Conservation (phyloP, 2,113 vertebrate species). For the Andinoacara biseriatus region DNA sequence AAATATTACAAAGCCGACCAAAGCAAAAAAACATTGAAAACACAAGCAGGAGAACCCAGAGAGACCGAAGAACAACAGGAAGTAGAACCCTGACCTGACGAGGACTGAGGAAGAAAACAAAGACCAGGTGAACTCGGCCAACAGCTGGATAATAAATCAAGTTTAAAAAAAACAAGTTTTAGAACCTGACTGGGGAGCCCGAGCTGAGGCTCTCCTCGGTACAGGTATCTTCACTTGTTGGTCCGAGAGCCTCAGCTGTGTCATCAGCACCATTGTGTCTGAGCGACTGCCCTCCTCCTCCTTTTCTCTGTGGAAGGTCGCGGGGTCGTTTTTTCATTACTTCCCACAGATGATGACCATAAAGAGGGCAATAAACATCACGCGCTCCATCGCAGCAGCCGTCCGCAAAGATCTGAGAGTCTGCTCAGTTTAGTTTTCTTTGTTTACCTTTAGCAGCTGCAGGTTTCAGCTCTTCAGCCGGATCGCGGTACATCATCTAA, state of each 20-base stretch:
- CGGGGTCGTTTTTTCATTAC: conserved; percentile 10
- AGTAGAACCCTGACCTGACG: neutral
- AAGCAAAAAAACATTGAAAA: neutral
- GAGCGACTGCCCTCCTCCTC: conserved; percentile 5
- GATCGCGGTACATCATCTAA: neutral
- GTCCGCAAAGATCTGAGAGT: neutral
- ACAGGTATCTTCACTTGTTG: neutral
- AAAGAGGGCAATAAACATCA: conserved; percentile 1
- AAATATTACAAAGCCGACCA: neutral
- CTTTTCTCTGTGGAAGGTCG: conserved; percentile 23
- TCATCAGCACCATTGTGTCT: neutral
- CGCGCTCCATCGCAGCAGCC: neutral
- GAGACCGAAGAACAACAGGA: neutral
- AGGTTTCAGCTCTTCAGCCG: neutral
- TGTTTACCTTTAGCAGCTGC: neutral
- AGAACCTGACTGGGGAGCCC: neutral
- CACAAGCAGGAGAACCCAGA: neutral
- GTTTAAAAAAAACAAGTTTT: too few species aligned
- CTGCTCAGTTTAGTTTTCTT: neutral
- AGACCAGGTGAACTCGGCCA: neutral
- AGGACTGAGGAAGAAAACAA: neutral
- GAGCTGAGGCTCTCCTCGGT: neutral
- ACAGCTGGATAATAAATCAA: neutral
- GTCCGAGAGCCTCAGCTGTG: neutral
- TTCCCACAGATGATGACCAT: neutral